Base-by-base conservation (phyloP, 2,113 vertebrate species). In the Corvus cornix region DNA sequence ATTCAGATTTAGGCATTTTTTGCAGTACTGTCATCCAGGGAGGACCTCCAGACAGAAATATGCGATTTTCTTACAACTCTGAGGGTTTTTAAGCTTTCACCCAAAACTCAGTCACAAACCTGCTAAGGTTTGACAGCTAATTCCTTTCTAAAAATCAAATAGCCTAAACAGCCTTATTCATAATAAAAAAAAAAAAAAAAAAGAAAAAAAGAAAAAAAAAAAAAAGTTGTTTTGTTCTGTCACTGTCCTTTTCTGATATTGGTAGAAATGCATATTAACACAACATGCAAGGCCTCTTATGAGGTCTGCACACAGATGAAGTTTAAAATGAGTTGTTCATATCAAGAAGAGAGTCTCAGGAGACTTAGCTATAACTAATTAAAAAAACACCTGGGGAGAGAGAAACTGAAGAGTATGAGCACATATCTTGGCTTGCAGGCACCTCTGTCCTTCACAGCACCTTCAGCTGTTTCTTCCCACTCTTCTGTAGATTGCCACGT, bases 21-120 rank as follows among this genome's bases (percentile, higher is more conserved):
- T 33, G 16, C 20, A n/a, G n/a, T 15, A 4, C 74, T 70, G 20
- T n/a, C 67, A 46, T 6, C 30, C 30, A 75, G 52, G 11, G 19
- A 59, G 48, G 20, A 72, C 18, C 26, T 60, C n/a, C 28, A 21
- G 41, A 35, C 44, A 76, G 43, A 95, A 78, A 66, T 6, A 64
- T 0, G 4, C 0, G 6, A 30, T 68, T 76, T 18, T 56, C 21
- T 69, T 7, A 0, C 18, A 73, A 35, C 19, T 23, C 35, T 35
- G 24, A 70, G 39, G 41, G 30, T 80, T 73, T 37, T 76, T 37
- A 69, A 62, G 24, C n/a, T 33, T 87, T 75, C 27, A 41, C 35
- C 16, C 37, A 62, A 77, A 81, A 66, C 10, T 80, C 76, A 56
- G 10, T 35, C 43, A 72, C 35, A 33, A 56, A 84, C 23, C n/a